Conservation (phyloP, 1,140 invertebrate genomes). For the Apis cerana region DNA sequence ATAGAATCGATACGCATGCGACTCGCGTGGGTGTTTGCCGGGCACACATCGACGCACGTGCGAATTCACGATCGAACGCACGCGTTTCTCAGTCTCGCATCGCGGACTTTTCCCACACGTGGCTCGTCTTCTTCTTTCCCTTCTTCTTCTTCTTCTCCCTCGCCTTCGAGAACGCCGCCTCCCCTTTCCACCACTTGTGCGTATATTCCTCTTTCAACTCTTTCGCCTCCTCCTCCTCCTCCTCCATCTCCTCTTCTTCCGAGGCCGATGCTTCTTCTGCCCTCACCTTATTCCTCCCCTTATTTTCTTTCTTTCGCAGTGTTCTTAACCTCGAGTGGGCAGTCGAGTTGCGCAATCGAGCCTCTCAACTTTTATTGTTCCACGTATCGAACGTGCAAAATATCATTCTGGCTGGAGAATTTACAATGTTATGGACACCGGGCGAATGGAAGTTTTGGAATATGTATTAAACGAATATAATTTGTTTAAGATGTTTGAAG, state of each 20-base stretch:
- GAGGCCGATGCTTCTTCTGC: conserved; percentile 71
- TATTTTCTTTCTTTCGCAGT: conserved; percentile 1
- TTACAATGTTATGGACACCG: neutral
- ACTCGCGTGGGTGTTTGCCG: conserved; percentile 18
- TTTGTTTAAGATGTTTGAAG: no score
- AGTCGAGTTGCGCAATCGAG: conserved; percentile 39
- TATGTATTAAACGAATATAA: no score
- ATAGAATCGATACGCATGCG: conserved; percentile 18
- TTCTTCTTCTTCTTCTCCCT: no score
- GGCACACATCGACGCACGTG: conserved; percentile 51
- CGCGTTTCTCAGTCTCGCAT: conserved; percentile 81
- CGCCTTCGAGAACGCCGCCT: neutral
- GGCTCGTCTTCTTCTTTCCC: conserved; percentile 39
- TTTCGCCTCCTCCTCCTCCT: conserved; percentile 44
- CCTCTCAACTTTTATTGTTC: conserved; percentile 5
- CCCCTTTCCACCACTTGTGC: conserved; percentile 55
- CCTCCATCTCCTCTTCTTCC: conserved; percentile 53
- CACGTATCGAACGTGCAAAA: conserved; percentile 10
- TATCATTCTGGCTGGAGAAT: neutral
- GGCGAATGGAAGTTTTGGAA: neutral
- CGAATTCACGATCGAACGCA: conserved; percentile 73
- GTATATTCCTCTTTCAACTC: conserved; percentile 39
- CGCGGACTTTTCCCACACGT: conserved; percentile 78
- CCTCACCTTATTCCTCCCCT: conserved; percentile 4
- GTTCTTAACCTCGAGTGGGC: conserved; percentile 1